These are phyloP conservation scores for Cordilura impudica DNA, from an alignment of 2,888 invertebrate species.

Conservation along the genomic window DNA sequence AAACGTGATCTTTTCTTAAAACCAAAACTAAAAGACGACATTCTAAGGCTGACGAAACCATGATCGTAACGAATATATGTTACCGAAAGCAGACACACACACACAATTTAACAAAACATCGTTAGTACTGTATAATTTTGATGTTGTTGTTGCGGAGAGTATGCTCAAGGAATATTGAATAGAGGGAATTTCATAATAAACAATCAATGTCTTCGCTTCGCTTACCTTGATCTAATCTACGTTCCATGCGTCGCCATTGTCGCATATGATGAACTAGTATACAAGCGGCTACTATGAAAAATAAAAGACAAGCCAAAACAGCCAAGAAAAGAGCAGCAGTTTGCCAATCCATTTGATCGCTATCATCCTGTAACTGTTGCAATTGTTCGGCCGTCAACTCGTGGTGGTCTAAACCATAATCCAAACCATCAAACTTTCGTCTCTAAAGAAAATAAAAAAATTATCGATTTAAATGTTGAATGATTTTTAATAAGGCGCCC, in stretches of 20 bases:
- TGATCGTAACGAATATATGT: slow-evolving; percentile 46
- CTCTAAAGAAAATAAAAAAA: slow-evolving; percentile 67
- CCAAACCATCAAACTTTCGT: slow-evolving; percentile 72
- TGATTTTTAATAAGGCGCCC: too few species aligned
- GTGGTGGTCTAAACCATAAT: slow-evolving; percentile 68
- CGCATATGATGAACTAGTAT: slow-evolving; percentile 87
- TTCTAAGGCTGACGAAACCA: slow-evolving; percentile 19
- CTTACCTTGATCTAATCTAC: slow-evolving; percentile 87
- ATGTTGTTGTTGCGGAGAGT: background rate
- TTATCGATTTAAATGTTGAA: too few species aligned
- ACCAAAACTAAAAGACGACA: background rate
- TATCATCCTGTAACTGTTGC: slow-evolving; percentile 75
- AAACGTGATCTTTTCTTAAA: slow-evolving; percentile 51
- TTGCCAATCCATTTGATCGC: slow-evolving; percentile 83
- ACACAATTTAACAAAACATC: background rate
- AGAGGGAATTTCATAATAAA: slow-evolving; percentile 44
- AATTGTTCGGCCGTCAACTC: slow-evolving; percentile 73
- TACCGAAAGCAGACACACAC: slow-evolving; percentile 26
- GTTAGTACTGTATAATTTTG: background rate
- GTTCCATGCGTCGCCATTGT: slow-evolving; percentile 88
- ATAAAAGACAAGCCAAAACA: slow-evolving; percentile 86
- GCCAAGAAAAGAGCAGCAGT: slow-evolving; percentile 85
- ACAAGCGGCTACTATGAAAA: slow-evolving; percentile 87
- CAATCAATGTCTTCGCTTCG: background rate
- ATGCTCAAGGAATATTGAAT: slow-evolving; percentile 52